phyloP scores from a whole-genome alignment of 2,113 vertebrate genomes.

The Probosciger aterrimus region DNA sequence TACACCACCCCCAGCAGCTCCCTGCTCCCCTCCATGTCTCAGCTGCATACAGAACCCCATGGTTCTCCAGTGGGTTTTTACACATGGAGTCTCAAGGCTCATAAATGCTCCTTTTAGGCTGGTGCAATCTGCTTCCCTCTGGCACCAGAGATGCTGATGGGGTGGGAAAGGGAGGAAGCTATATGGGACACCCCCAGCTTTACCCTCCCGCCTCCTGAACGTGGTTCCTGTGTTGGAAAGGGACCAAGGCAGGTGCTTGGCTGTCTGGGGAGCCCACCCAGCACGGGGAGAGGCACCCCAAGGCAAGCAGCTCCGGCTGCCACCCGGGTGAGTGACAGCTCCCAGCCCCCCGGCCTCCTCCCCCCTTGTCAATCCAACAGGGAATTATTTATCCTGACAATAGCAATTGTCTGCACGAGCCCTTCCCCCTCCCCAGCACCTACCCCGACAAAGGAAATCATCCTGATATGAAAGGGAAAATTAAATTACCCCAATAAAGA shows the following conservation, averaged over 20 bases:
- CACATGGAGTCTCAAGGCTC: background rate
- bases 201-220: background rate
- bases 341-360: constrained; percentile 17
- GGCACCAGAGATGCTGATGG: accelerated
- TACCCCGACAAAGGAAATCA: constrained; percentile 71
- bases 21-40: background rate
- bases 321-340: background rate
- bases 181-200: background rate
- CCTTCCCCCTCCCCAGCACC: constrained; percentile 44
- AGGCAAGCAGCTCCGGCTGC: background rate
- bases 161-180: background rate
- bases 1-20: background rate
- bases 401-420: constrained; percentile 44
- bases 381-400: constrained; percentile 67
- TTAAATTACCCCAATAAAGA: constrained; percentile 73
- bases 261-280: background rate
- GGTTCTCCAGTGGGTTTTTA: accelerated
- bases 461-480: constrained; percentile 74
- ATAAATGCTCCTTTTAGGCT: background rate
- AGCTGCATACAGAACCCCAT: accelerated
- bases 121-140: background rate
- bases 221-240: accelerated
- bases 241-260: background rate
- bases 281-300: accelerated
- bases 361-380: constrained; percentile 31